These are phyloP conservation scores for Siniperca undulata DNA, from an alignment of 2,797 vertebrate genomes.

Conservation along the genomic window DNA sequence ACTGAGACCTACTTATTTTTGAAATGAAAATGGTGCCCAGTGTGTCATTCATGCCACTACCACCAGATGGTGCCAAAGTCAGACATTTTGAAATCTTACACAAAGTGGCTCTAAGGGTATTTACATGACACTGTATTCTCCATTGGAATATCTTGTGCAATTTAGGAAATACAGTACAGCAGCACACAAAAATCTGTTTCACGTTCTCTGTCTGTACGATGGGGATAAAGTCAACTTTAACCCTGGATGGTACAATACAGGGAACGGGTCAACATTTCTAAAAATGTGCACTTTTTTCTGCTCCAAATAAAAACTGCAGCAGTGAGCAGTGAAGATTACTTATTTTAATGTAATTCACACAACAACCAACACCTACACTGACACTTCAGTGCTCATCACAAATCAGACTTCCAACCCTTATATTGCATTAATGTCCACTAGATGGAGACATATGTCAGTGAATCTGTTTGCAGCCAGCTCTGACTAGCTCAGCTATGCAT, in stretches of 20 bases:
- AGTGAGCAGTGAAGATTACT: background rate
- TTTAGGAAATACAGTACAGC: too few species aligned
- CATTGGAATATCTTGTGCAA: background rate
- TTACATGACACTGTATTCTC: background rate
- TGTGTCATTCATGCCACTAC: background rate
- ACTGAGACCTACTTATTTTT: background rate
- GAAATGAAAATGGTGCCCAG: background rate
- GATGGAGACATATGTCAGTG: constrained; percentile 54
- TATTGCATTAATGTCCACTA: constrained; percentile 49
- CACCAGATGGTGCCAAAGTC: background rate
- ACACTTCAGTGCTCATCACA: background rate
- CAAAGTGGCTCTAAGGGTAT: background rate
- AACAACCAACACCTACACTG: background rate
- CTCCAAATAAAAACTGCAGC: background rate
- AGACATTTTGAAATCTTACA: background rate
- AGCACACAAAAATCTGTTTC: background rate
- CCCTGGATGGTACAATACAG: background rate
- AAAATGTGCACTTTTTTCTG: background rate
- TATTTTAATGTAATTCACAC: background rate
- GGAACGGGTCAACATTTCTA: background rate
- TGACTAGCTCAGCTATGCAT: background rate
- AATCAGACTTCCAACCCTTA: background rate
- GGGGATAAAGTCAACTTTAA: background rate
- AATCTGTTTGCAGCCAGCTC: background rate
- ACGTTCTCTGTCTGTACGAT: background rate